Conservation (phyloP, 2,797 vertebrate genomes). For the Dipus sagitta region DNA sequence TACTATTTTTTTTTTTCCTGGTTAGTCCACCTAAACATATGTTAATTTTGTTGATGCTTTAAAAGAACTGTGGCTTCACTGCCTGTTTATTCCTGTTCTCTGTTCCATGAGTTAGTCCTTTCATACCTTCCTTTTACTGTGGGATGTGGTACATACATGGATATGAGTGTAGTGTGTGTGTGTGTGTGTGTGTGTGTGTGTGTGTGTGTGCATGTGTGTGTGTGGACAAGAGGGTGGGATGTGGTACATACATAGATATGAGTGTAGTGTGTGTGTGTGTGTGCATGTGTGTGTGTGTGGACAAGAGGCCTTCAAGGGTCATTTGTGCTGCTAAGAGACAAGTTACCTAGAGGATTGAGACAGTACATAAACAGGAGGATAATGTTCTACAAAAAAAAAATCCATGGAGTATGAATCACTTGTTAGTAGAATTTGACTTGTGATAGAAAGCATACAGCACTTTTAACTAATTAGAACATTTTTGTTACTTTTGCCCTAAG, state of each 20-base stretch:
- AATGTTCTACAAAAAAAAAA: neutral
- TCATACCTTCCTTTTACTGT: neutral
- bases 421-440: neutral
- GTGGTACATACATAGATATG: no score
- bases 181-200: neutral
- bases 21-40: neutral
- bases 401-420: neutral
- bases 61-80: neutral
- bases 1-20: neutral
- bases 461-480: constrained; percentile 29
- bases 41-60: neutral
- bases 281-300: neutral
- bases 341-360: neutral
- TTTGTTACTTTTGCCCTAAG: neutral
- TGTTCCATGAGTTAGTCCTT: neutral
- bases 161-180: neutral
- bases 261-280: neutral
- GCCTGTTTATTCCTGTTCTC: neutral
- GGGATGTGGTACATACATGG: neutral
- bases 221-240: neutral
- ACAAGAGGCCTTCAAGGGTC: neutral
- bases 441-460: neutral
- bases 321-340: neutral
- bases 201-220: no score
- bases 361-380: neutral